Evolutionary conservation across 2,888 invertebrate genomes (phyloP).

Genomic region (Physocephala rufipes): DNA sequence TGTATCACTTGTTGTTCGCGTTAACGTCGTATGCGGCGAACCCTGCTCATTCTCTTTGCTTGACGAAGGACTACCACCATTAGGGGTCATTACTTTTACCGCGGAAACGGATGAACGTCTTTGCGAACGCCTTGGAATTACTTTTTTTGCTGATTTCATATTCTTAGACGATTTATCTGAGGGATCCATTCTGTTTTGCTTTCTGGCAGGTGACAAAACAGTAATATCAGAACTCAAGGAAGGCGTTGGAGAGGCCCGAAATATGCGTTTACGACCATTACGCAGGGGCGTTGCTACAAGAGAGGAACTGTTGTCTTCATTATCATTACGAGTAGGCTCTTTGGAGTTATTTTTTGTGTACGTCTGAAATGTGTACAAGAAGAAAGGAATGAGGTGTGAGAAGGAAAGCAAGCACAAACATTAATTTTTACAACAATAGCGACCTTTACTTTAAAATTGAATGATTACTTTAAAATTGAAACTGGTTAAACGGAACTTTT

Average conservation of each 20-base stretch:
- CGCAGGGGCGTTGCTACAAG: conserved; percentile 52
- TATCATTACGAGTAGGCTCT: background rate
- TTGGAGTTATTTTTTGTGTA: background rate
- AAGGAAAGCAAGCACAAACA: background rate
- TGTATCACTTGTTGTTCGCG: background rate
- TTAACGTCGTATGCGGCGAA: background rate
- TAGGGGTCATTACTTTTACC: too few relatives aligned
- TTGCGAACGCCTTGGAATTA: too few relatives aligned
- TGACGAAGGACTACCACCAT: conserved; percentile 23
- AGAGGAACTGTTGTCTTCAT: background rate
- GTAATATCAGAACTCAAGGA: conserved; percentile 29
- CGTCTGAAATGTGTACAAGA: conserved; percentile 26
- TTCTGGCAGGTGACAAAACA: conserved; percentile 50
- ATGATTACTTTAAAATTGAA: too few relatives aligned
- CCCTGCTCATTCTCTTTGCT: conserved; percentile 11
- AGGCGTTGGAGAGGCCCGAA: conserved; percentile 47
- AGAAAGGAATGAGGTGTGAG: conserved; percentile 21
- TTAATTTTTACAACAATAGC: background rate
- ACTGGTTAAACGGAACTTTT: too few relatives aligned
- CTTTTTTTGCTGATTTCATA: background rate
- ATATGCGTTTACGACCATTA: conserved; percentile 55
- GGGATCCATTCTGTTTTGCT: conserved; percentile 50
- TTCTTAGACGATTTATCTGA: background rate
- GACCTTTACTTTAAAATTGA: too few relatives aligned
- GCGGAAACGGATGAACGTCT: too few relatives aligned